Evolutionary conservation across 2,797 vertebrate species (phyloP).

Genomic region (Amphiprion clarkii): DNA sequence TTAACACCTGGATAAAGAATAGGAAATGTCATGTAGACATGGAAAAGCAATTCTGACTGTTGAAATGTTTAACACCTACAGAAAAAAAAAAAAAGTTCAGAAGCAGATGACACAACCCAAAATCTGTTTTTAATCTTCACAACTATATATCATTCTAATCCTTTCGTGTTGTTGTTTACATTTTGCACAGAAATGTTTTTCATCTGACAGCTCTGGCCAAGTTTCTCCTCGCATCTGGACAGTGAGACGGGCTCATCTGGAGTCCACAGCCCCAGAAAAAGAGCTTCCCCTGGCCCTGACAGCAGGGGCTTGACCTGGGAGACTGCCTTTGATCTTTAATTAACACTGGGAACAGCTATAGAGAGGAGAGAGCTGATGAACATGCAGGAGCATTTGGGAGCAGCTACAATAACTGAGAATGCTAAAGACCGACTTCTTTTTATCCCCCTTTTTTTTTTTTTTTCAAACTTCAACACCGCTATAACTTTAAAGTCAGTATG

Average conservation of each 20-base stretch:
- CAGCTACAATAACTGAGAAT: conserved; percentile 31
- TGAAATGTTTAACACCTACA: background rate
- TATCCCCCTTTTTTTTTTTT: background rate
- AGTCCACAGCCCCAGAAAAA: conserved; percentile 49
- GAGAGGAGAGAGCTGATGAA: conserved; percentile 62
- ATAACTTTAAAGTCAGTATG: conserved; percentile 36
- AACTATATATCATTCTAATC: background rate
- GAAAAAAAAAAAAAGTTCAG: too few relatives aligned
- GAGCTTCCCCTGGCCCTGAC: conserved; percentile 67
- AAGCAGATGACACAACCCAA: too few relatives aligned
- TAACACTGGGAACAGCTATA: conserved; percentile 64
- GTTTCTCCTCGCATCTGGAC: conserved; percentile 50
- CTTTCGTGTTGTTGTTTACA: conserved; percentile 22
- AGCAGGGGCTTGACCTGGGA: conserved; percentile 76
- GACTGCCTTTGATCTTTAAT: conserved; percentile 81
- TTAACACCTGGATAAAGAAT: background rate
- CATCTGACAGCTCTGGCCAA: conserved; percentile 22
- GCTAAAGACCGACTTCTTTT: background rate
- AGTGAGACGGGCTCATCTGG: conserved; percentile 47
- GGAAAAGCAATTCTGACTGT: too few relatives aligned
- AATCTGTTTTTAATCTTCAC: background rate
- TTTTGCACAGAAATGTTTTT: conserved; percentile 14
- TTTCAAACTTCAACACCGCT: conserved; percentile 18
- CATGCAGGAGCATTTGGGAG: conserved; percentile 51
- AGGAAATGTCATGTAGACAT: background rate